phyloP scores from a whole-genome alignment of 2,113 vertebrate species.

The Panthera leo region DNA sequence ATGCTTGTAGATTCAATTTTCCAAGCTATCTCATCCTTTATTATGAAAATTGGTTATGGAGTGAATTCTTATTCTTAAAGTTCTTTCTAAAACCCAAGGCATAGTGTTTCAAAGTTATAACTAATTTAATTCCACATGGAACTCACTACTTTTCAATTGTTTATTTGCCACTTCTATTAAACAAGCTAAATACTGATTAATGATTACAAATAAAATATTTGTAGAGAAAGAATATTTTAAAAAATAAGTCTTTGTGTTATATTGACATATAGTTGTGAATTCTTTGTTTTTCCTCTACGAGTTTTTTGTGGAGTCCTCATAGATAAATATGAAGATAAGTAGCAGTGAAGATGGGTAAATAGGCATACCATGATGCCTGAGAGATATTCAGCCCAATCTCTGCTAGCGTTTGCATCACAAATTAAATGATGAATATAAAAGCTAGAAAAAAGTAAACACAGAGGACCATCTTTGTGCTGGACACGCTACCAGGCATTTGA shows the following conservation, averaged over 20 bases:
- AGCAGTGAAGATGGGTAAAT: not conserved
- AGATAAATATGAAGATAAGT: not conserved
- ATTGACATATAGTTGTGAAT: not conserved
- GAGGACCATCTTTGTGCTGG: not conserved
- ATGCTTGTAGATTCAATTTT: not conserved
- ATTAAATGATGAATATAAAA: not conserved
- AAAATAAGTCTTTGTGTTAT: not conserved
- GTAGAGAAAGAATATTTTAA: not conserved
- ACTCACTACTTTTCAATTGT: not conserved
- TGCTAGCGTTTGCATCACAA: not conserved
- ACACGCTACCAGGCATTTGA: not conserved
- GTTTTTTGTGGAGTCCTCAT: not conserved
- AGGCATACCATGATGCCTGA: not conserved
- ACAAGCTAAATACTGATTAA: not conserved
- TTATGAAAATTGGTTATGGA: not conserved
- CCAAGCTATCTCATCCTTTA: not conserved
- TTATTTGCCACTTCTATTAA: not conserved
- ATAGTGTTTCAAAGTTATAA: not conserved
- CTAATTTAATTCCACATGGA: not conserved
- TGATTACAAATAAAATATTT: constrained; percentile 17
- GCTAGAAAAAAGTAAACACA: not conserved
- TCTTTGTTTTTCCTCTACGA: not conserved
- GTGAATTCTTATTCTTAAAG: not conserved
- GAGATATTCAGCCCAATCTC: not conserved
- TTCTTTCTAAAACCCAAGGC: not conserved